Base-by-base conservation (phyloP, 2,888 invertebrate genomes). In the Nephrotoma flavescens region DNA sequence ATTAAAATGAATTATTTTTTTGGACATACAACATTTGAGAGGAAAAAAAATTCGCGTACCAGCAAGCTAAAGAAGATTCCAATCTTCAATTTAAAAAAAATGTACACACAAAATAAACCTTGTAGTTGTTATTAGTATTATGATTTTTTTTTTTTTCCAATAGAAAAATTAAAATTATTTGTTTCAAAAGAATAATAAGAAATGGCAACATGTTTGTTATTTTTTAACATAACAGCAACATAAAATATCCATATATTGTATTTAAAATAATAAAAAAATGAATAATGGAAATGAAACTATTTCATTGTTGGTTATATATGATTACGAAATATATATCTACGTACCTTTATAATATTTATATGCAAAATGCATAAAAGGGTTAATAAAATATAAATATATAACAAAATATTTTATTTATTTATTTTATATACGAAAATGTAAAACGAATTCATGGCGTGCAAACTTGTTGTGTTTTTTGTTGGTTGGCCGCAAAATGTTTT, bases 391-490 rank as follows among this genome's bases (percentile, higher is more conserved):
- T 71, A 71, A 31, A 71, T 52, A 71, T 52, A 15, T 31, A 31
- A 31, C 31, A 31, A 31, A 31, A 31, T 15, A 15, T 52, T 52
- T 9, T 71, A 71, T 71, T 71, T 86, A 87, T 86, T 57, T 87
- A 83, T 87, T 83, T 45, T 83, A 71, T 71, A 15, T 83, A 47
- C 31, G 83, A 86, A 87, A 87, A 87, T 86, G 42, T 86, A 87
- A 87, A 88, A 89, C 87, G 89, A 89, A 71, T 71, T 71, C 71
- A 71, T 71, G 71, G 71, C 71, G 71, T 71, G 71, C 71, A 71
- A 71, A 71, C 71, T 71, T 71, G 71, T 71, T 71, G 31, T 71
- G 15, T 52, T 52, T 52, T 71, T 19, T 71, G 71, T 71, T 71
- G 71, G 52, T 11, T 52, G 52, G 71, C 71, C 71, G 71, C 52